phyloP scores from a whole-genome alignment of 2,888 invertebrate species.

The Invenusta paracnida region DNA sequence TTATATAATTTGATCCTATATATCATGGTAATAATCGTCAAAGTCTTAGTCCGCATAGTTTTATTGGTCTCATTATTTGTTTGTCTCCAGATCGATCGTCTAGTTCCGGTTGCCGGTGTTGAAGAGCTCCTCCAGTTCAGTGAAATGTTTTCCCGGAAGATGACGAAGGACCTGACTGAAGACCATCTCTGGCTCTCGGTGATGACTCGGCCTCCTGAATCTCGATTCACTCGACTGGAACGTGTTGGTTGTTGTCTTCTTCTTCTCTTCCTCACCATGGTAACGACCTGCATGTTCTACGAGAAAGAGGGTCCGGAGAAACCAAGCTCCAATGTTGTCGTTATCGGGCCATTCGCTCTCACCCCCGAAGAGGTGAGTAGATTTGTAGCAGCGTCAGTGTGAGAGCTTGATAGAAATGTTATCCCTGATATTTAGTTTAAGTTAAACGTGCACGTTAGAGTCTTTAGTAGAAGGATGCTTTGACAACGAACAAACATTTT shows the following conservation, averaged over 20 bases:
- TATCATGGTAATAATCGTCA: too few relatives aligned
- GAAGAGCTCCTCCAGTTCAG: slow-evolving; percentile 61
- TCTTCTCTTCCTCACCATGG: slow-evolving; percentile 62
- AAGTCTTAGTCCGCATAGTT: too few relatives aligned
- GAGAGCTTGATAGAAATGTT: too few relatives aligned
- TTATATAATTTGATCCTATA: too few relatives aligned
- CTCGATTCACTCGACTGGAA: slow-evolving; percentile 61
- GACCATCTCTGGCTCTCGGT: slow-evolving; percentile 64
- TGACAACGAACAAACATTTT: too few relatives aligned
- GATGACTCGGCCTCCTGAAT: slow-evolving; percentile 62
- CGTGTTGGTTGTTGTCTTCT: slow-evolving; percentile 63
- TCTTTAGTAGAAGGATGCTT: too few relatives aligned
- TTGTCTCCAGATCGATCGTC: slow-evolving; percentile 63
- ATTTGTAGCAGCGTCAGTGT: too few relatives aligned
- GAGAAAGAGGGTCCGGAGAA: slow-evolving; percentile 50
- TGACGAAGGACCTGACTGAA: slow-evolving; percentile 61
- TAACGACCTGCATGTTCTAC: slow-evolving; percentile 64
- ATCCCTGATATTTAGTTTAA: too few relatives aligned
- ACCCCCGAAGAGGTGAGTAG: slow-evolving; percentile 61
- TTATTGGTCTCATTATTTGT: too few relatives aligned
- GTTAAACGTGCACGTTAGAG: too few relatives aligned
- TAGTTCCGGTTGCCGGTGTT: slow-evolving; percentile 62
- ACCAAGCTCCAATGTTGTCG: slow-evolving; percentile 52
- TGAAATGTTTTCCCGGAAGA: slow-evolving; percentile 60
- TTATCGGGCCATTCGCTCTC: slow-evolving; percentile 62